Base-by-base conservation (phyloP, 1,140 invertebrate genomes). In the Neuroterus valhalla region DNA sequence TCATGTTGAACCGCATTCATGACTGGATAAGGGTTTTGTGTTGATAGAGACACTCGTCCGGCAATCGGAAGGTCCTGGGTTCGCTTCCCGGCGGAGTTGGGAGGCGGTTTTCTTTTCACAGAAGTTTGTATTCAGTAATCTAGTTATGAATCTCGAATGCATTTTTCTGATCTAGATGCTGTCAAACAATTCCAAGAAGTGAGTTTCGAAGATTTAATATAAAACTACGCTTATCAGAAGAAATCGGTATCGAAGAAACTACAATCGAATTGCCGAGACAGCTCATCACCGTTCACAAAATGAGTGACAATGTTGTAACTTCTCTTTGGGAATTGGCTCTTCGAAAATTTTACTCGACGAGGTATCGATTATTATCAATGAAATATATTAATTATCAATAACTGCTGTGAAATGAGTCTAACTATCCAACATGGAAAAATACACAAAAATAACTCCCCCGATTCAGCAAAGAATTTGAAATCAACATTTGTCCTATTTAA, bases 281-380 rank as follows among this genome's bases (percentile, higher is more conserved):
- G 74, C 68, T 88, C 21, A 42, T 88, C 14, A 79, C 78, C 71
- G 69, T 88, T 71, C 76, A 87, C 55, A 78, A 71, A 46, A 21
- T 80, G 55, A 21, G 79, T n/a, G 74, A 83, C 48, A 88, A 85
- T 43, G 76, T 67, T 31, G 77, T 72, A 19, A 70, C 78, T 44
- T 85, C 86, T 1, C 71, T 88, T 17, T 85, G 80, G 81, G 87
- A 88, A 77, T 79, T 88, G 72, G 82, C 87, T 12, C 50, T 88
- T 26, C 84, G 85, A 79, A 86, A 76, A 82, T 45, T 86, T 74
- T 88, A 88, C 77, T 55, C 70, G 14, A 74, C 74, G 15, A 85
- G 85, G 85, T 88, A n/a, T 31, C 43, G 0, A 17, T 31, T 66
- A 11, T 66, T 26, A 52, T n/a, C n/a, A n/a, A n/a, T n/a, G n/a